Base-by-base conservation (phyloP, 1,140 invertebrate genomes). In the Bombus sibiricus region DNA sequence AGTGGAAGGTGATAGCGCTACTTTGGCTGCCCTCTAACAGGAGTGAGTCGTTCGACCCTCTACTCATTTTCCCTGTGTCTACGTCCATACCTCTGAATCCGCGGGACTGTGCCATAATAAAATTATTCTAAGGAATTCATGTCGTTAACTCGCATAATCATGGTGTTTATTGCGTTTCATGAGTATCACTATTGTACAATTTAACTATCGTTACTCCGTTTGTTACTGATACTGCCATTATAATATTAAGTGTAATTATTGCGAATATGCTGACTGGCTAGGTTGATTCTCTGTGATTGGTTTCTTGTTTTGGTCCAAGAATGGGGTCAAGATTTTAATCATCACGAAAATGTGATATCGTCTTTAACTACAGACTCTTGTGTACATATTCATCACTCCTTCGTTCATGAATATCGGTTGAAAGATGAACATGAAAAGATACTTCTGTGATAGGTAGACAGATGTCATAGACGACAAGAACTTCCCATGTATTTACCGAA, bases 1-100 rank as follows among this genome's bases (percentile, higher is more conserved):
- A 90, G 92, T 92, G 93, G 94, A 95, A 92, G 94, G 92, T 92
- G 95, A 95, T 94, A 94, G 92, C 87, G 92, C 94, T 93, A 94
- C 93, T 92, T 92, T 95, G 95, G 94, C 94, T 92, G 94, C 94
- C 92, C 94, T 94, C 92, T 95, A 95, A 94, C 94, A 94, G 93
- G 92, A 95, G 93, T 94, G 94, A 95, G 90, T 93, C 86, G 86
- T 91, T 92, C 90, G 86, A 91, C 85, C 89, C 90, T 93, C 91
- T 92, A 92, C 92, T 92, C 88, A 92, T 92, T 92, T 93, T 90
- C 86, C 91, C 92, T 92, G 93, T 92, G 89, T 92, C 92, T 93
- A 91, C 92, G 91, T 91, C 88, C 86, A 88, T 91, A 90, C 90
- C 90, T 90, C 87, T 90, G 89, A 92, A 88, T 88, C 83, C 82